These are phyloP conservation scores for Schlechtendalia chinensis DNA, from an alignment of 1,140 invertebrate genomes.

Conservation along the genomic window DNA sequence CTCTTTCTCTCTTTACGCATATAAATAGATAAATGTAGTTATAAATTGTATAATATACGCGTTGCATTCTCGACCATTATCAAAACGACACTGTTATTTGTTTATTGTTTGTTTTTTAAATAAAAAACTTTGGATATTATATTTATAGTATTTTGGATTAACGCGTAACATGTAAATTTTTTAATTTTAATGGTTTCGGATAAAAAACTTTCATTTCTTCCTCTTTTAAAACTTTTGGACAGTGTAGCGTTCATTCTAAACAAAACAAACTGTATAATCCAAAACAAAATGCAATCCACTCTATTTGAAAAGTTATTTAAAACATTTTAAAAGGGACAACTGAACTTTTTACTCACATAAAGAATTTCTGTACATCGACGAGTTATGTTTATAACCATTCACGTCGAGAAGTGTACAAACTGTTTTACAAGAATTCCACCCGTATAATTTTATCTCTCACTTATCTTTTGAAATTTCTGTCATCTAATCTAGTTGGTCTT, in stretches of 20 bases:
- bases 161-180: slow-evolving; percentile 9
- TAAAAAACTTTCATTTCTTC: background rate
- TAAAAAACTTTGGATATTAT: background rate
- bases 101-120: background rate
- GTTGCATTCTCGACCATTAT: no score
- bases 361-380: background rate
- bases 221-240: background rate
- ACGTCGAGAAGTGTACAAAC: background rate
- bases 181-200: background rate
- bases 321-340: slow-evolving; percentile 26
- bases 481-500: no score
- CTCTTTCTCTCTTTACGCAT: no score
- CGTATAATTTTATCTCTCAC: no score
- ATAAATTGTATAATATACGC: no score
- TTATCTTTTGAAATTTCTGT: no score
- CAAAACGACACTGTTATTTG: background rate
- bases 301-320: slow-evolving; percentile 7
- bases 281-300: slow-evolving; percentile 12
- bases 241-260: background rate
- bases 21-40: no score
- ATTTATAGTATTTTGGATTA: slow-evolving; percentile 3
- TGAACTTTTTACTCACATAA: background rate
- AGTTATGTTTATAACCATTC: background rate
- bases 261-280: background rate
- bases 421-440: no score